Evolutionary conservation across 2,113 vertebrate species (phyloP).

Genomic region (Andinoacara biseriatus): DNA sequence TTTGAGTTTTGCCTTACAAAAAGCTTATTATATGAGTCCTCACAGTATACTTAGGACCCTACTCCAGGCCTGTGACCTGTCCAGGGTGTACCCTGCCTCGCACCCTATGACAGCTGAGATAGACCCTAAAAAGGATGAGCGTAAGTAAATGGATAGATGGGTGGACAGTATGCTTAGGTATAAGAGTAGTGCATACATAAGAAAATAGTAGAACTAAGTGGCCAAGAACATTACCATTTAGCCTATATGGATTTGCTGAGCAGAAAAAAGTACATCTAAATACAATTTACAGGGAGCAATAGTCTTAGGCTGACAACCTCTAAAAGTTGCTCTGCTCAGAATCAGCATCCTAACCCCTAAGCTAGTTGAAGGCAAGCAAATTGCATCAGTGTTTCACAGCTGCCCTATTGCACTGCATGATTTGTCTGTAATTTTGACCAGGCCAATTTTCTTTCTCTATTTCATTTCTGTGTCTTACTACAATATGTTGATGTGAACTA

Average conservation of each 20-base stretch:
- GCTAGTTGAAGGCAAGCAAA: background rate
- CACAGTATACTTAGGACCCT: background rate
- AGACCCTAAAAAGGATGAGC: no score
- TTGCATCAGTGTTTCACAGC: background rate
- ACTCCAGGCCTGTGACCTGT: no score
- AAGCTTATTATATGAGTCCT: background rate
- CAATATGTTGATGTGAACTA: background rate
- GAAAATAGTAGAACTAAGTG: background rate
- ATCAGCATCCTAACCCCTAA: constrained; percentile 1
- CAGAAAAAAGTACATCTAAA: background rate
- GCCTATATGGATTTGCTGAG: background rate
- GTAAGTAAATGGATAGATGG: no score
- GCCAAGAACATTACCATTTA: background rate
- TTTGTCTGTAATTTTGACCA: background rate
- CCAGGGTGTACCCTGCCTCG: no score
- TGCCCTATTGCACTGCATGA: background rate
- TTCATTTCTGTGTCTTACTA: background rate
- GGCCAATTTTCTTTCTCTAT: background rate
- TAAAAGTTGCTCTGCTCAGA: background rate
- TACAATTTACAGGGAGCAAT: background rate
- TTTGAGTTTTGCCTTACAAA: no score
- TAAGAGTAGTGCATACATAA: background rate
- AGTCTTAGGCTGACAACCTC: background rate
- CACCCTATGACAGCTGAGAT: no score
- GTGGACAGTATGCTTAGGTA: background rate